phyloP scores from a whole-genome alignment of 1,140 invertebrate species.

The Oscheius sp. region DNA sequence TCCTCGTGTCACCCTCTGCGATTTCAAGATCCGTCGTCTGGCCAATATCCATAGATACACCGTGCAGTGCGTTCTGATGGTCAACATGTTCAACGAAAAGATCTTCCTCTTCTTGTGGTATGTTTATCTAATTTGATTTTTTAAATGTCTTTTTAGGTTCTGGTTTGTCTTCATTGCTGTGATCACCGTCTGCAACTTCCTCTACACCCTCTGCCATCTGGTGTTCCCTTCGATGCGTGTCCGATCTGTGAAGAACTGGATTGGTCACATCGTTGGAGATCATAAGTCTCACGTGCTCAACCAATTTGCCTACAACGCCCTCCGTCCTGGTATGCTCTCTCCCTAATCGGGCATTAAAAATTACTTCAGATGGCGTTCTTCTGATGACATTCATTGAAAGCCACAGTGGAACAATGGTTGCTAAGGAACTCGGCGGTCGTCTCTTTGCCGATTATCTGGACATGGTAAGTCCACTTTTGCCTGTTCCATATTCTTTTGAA shows the following conservation, averaged over 20 bases:
- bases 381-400: slow-evolving; percentile 59
- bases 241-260: slow-evolving; percentile 13
- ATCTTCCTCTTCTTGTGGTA: slow-evolving; percentile 60
- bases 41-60: slow-evolving; percentile 62
- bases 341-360: not conserved
- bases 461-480: no score
- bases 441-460: slow-evolving; percentile 45
- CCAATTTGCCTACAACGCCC: slow-evolving; percentile 47
- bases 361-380: slow-evolving; percentile 51
- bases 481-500: no score
- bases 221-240: slow-evolving; percentile 36
- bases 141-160: slow-evolving; percentile 47
- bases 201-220: slow-evolving; percentile 47
- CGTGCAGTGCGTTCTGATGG: slow-evolving; percentile 62
- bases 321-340: slow-evolving; percentile 45
- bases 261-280: slow-evolving; percentile 6
- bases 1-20: slow-evolving; percentile 64
- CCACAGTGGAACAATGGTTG: slow-evolving; percentile 60
- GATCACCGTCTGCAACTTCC: slow-evolving; percentile 55
- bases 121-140: slow-evolving; percentile 12
- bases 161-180: slow-evolving; percentile 58
- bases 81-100: slow-evolving; percentile 62
- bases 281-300: slow-evolving; percentile 12
- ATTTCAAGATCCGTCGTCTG: slow-evolving; percentile 59
- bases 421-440: slow-evolving; percentile 43